Evolutionary conservation across 2,888 invertebrate species (phyloP), one percentile per base, ranked within the genome.

Genomic region (Mantis religiosa): DNA sequence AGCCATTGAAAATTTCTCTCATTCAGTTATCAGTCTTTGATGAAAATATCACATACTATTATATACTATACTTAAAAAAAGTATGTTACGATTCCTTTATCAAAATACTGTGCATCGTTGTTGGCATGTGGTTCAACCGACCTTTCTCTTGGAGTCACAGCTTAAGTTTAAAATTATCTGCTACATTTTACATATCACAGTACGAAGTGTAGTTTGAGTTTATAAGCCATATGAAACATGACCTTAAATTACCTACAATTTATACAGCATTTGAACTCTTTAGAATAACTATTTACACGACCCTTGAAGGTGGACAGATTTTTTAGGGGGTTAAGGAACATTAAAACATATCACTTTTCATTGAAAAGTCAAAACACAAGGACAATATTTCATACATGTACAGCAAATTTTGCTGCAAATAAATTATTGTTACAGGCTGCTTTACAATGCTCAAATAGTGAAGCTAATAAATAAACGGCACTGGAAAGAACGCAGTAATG

Each of bases 181-280:
- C 93, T 92, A 93, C 92, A 92, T 93, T 91, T 92, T 93, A 93
- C 93, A 93, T 93, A 93, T 93, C 93, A 93, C 93, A 93, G 93
- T 93, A 93, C 93, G 89, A 90, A 90, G 90, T 90, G 90, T 90
- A 90, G 87, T 90, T 90, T 88, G 54, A 71, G 89, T 89, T 89
- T 87, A 89, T 87, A 89, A 88, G 89, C 90, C 28, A 85, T 87
- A 87, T 82, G 28, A 89, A 54, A 89, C 87, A 89, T 83, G 41
- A 54, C 83, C 54, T 88, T 54, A 89, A 89, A 84, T 89, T 89
- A 90, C 90, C 90, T 89, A 91, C 90, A 90, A 91, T 91, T 91
- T 90, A 91, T 90, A 91, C 90, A 91, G 89, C 90, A 91, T 91
- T 90, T 91, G 91, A 91, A 91, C 90, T 90, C 89, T 88, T 89